Conservation (phyloP, 2,888 invertebrate species). For the Margaritifera margaritifera region DNA sequence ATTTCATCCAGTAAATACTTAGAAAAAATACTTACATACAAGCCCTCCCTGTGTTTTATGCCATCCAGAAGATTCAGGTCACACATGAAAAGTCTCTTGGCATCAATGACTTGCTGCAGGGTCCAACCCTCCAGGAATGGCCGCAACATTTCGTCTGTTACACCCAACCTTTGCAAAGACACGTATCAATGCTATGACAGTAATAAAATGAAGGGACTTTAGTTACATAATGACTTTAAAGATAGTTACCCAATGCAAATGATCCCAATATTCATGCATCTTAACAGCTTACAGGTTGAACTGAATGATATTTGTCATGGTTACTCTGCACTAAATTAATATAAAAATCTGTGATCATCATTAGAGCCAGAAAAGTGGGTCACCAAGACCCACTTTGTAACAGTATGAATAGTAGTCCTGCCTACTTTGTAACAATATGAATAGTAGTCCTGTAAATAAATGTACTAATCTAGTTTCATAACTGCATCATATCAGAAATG, state of each 20-base stretch:
- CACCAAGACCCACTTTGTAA: no score
- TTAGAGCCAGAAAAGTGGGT: no score
- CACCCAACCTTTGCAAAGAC: conserved; percentile 63
- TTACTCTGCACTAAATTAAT: no score
- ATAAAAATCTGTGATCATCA: no score
- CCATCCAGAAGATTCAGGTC: conserved; percentile 70
- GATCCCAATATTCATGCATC: neutral
- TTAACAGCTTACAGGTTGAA: no score
- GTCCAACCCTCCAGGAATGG: conserved; percentile 68
- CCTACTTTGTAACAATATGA: no score
- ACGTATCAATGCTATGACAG: neutral
- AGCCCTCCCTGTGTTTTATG: conserved; percentile 58
- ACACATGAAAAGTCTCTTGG: conserved; percentile 71
- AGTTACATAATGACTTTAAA: conserved; percentile 1
- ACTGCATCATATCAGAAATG: no score
- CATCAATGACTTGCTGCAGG: conserved; percentile 63
- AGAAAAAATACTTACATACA: conserved; percentile 51
- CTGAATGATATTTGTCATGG: no score
- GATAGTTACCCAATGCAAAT: neutral
- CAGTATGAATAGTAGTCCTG: no score
- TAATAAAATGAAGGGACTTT: neutral
- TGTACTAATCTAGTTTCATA: no score
- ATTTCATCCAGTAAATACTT: no score
- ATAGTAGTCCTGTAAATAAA: no score
- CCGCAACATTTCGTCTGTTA: conserved; percentile 65